Percentiles rank a stretch among this genome's conserved stretches.
Conservation (phyloP, 2,888 invertebrate genomes). For the Miltochrista miniata region DNA sequence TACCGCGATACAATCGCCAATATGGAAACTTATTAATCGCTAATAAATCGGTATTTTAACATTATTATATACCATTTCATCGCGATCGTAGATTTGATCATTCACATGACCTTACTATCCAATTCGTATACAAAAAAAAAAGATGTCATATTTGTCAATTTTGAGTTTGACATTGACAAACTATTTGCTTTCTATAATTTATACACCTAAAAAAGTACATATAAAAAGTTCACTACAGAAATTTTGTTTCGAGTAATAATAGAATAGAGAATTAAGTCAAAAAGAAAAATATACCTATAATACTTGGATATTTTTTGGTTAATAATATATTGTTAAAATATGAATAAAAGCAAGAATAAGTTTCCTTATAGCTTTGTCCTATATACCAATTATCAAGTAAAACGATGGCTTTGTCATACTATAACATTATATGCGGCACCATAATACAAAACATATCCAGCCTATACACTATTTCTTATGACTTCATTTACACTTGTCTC, state of each 20-base stretch:
- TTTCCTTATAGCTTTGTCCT: neutral
- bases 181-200: no score
- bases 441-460: neutral
- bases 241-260: no score
- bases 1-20: neutral
- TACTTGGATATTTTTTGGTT: no score
- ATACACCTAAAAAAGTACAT: no score
- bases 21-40: neutral
- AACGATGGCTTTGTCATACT: conserved; percentile 1
- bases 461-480: conserved; percentile 2
- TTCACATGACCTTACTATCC: no score
- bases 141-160: no score
- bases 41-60: neutral
- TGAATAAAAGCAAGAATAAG: neutral
- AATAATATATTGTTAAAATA: neutral
- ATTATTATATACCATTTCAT: no score
- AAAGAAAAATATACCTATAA: no score
- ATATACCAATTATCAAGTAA: neutral
- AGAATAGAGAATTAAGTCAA: no score
- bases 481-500: neutral
- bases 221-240: no score
- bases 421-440: neutral
- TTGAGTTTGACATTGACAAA: neutral
- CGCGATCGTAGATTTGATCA: no score
- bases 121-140: no score